phyloP scores from a whole-genome alignment of 2,888 invertebrate genomes.

The Epistrophella euchroma region DNA sequence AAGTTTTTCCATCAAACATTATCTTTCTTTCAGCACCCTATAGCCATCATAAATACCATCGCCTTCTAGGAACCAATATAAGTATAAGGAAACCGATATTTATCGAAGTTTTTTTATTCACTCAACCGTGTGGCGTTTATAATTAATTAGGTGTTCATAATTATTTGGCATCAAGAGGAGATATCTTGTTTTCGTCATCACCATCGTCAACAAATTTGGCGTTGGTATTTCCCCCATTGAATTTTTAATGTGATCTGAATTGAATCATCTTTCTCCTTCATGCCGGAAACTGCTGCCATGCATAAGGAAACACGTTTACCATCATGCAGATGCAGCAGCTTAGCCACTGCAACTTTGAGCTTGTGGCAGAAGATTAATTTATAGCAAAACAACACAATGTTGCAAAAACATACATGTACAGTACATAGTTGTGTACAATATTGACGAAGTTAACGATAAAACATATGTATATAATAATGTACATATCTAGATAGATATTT shows the following conservation, averaged over 20 bases:
- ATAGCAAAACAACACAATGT: slow-evolving; percentile 30
- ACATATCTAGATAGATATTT: neutral
- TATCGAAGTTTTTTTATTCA: neutral
- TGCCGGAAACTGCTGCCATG: slow-evolving; percentile 46
- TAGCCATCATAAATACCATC: neutral
- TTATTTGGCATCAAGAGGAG: neutral
- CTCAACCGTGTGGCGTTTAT: neutral
- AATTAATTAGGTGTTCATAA: slow-evolving; percentile 21
- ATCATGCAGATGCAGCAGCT: neutral
- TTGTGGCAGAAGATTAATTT: slow-evolving; percentile 37
- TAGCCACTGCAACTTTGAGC: neutral
- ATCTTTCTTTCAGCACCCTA: neutral
- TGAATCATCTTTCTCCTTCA: slow-evolving; percentile 54
- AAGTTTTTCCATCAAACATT: neutral
- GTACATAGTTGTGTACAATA: neutral
- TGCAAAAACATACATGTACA: too few species aligned
- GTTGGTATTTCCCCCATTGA: neutral
- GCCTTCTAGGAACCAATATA: neutral
- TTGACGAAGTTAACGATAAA: neutral
- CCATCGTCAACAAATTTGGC: slow-evolving; percentile 8
- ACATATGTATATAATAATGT: neutral
- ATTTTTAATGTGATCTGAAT: slow-evolving; percentile 48
- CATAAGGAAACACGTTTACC: slow-evolving; percentile 51
- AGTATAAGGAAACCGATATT: neutral
- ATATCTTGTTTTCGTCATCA: slow-evolving; percentile 3